Percentiles rank a stretch among this genome's conserved stretches.
These are phyloP conservation scores for Crotophaga sulcirostris DNA, from an alignment of 2,113 vertebrate genomes.

Conservation along the genomic window DNA sequence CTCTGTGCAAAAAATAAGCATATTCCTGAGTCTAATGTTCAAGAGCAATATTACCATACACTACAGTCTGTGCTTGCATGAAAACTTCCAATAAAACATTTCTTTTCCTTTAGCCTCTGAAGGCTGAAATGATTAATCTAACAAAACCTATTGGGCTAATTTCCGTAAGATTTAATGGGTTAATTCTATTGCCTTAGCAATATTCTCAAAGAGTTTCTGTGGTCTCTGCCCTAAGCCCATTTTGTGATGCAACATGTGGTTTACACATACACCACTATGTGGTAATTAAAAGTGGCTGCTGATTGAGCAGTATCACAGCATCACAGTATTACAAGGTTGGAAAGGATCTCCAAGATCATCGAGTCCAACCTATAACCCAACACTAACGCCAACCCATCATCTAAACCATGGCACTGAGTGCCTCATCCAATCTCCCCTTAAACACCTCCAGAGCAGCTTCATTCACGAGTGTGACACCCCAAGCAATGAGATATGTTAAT, in stretches of 20 bases:
- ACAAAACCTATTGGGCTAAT: not conserved
- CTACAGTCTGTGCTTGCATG: not conserved
- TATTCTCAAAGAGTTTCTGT: not conserved
- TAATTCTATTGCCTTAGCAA: not conserved
- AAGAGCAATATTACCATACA: not conserved
- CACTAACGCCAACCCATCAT: no score
- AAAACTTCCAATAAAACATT: not conserved
- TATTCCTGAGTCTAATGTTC: not conserved
- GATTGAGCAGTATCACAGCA: not conserved
- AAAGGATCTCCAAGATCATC: no score
- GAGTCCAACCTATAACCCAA: no score
- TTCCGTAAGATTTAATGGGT: not conserved
- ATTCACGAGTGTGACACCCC: not conserved
- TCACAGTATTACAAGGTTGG: no score
- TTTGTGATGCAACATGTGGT: rapidly evolving
- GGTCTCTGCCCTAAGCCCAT: not conserved
- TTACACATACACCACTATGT: not conserved
- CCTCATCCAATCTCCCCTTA: no score
- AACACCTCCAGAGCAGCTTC: no score
- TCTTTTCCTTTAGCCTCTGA: not conserved
- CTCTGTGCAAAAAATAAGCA: not conserved
- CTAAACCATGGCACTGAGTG: no score
- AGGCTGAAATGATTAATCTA: not conserved
- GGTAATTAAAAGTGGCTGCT: not conserved
- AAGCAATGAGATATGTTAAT: not conserved